Evolutionary conservation across 2,888 invertebrate genomes (phyloP), one percentile per base, ranked within the genome.

Genomic region (Xylota sylvarum): DNA sequence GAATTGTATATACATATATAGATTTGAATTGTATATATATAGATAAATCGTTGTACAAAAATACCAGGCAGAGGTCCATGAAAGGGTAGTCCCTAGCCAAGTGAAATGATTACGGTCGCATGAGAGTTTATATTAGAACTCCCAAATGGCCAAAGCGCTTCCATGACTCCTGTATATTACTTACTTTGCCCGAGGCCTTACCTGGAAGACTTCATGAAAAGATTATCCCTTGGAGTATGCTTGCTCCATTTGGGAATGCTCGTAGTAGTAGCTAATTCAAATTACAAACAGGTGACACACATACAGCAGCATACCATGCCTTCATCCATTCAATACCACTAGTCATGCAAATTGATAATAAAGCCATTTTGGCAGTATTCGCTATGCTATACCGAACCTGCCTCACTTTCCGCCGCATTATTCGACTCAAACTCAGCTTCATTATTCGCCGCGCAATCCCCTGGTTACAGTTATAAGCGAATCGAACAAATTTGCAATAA

Each of bases 401-500:
- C 48, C 55, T 55, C 56, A 52, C 46, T 85, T 67, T 10, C 80
- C 72, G 23, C 60, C 14, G 77, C 58, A 77, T 77, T 23, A 23
- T 77, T 10, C 32, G 46, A n/a, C 69, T 62, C 55, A 14, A 23
- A 27, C 65, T 56, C 23, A 23, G 1, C 35, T 64, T 37, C 17
- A n/a, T 2, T 52, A 40, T 23, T 27, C 4, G 5, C 52, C 12
- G 32, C 12, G 5, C 55, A 14, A 4, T 10, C n/a, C 56, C 12
- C 23, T n/a, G 1, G n/a, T 14, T 14, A 40, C 72, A 50, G 65
- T 60, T 65, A 60, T 40, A 76, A 65, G 37, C 52, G 85, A 80
- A 85, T 80, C 72, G 76, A 76, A 80, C 72, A 43, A 85, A 85
- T 85, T 72, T 80, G 85, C 85, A 72, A 85, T 70, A 76, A 65